phyloP scores from a whole-genome alignment of 2,113 vertebrate genomes.

The Propithecus coquereli region DNA sequence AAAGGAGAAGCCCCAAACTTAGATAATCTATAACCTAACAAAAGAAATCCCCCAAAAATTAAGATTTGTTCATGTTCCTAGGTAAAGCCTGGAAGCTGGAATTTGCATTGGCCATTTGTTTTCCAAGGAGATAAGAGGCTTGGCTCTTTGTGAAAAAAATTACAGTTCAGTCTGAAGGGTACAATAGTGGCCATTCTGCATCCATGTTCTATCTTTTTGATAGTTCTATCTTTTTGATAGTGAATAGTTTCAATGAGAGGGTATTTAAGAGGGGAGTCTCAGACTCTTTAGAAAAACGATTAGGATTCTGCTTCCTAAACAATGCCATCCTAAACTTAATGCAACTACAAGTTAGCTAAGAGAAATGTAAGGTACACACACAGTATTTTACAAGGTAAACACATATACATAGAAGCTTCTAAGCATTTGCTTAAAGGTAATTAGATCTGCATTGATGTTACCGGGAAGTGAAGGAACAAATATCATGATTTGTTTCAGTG shows the following conservation, averaged over 20 bases:
- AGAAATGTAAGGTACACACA: not conserved
- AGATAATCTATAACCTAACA: constrained; percentile 23
- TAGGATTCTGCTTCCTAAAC: not conserved
- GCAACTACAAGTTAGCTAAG: not conserved
- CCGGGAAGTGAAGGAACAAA: not conserved
- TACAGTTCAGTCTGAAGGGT: not conserved
- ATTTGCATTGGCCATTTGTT: not conserved
- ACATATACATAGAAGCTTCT: not conserved
- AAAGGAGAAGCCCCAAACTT: constrained; percentile 26
- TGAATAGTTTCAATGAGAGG: not conserved
- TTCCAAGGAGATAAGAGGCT: not conserved
- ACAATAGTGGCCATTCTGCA: not conserved
- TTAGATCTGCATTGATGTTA: not conserved
- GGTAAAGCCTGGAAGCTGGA: not conserved
- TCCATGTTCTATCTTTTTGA: not conserved
- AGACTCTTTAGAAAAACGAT: not conserved
- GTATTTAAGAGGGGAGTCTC: not conserved
- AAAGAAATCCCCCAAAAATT: constrained; percentile 49
- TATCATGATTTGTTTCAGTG: not conserved
- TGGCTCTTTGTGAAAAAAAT: not conserved
- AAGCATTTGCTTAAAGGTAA: not conserved
- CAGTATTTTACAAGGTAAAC: not conserved
- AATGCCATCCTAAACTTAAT: not conserved
- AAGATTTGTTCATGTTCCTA: constrained; percentile 33
- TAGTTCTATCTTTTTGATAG: not conserved